Percentiles rank a stretch among this genome's conserved stretches.
Conservation (phyloP, 2,888 invertebrate genomes). For the Idaea straminata region DNA sequence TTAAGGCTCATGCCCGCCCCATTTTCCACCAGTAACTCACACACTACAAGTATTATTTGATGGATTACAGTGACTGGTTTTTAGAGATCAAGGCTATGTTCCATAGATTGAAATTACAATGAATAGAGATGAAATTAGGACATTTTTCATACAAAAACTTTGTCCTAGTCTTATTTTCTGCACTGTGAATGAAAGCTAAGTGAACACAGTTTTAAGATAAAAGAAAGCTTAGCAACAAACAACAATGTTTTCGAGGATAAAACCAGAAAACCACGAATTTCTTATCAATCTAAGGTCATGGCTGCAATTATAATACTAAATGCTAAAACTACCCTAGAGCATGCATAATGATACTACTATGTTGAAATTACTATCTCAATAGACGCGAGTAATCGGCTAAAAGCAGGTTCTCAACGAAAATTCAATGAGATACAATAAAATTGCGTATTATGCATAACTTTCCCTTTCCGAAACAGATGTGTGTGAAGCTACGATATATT, state of each 20-base stretch:
- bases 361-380: neutral
- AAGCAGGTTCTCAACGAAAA: neutral
- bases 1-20: too few species aligned
- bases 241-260: conserved; percentile 5
- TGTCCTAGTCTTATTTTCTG: too few species aligned
- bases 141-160: too few species aligned
- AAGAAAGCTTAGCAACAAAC: neutral
- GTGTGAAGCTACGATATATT: conserved; percentile 26
- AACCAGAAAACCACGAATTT: neutral
- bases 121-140: too few species aligned
- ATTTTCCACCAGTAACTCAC: too few species aligned
- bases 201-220: neutral
- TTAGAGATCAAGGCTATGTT: too few species aligned
- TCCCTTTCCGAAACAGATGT: conserved; percentile 47
- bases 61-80: too few species aligned
- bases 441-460: conserved; percentile 41
- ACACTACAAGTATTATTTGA: too few species aligned
- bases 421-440: conserved; percentile 4
- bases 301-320: conserved; percentile 4
- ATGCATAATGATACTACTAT: neutral
- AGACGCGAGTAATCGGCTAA: neutral
- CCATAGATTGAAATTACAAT: too few species aligned
- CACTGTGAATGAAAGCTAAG: neutral
- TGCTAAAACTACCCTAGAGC: conserved; percentile 17
- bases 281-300: conserved; percentile 18